Base-by-base conservation (phyloP, 2,797 vertebrate genomes). In the Odontamblyopus lacepedii region DNA sequence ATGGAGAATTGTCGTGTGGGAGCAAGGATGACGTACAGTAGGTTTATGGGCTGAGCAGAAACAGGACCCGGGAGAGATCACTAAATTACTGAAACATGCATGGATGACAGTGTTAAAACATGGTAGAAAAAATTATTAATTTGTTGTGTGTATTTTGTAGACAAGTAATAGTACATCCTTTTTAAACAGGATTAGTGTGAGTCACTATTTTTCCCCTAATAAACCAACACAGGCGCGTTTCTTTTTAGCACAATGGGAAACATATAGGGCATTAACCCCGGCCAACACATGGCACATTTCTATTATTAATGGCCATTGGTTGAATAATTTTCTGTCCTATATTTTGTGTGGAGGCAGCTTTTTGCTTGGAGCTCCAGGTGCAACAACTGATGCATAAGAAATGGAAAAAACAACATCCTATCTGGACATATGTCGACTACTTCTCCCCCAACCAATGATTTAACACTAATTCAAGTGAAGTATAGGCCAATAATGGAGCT, bases 291-390 rank as follows among this genome's bases (percentile, higher is more conserved):
- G 19, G 63, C 16, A 3, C 48, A 15, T 64, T 32, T 71, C 57
- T 32, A 65, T 78, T 41, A 19, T 65, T 66, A n/a, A 74, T 71
- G 30, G 30, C 29, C 18, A 38, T 15, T 19, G 38, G 38, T 48
- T 44, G 38, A 64, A 15, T 44, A 41, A 64, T 62, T 62, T 19
- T 44, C 63, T 26, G 38, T 11, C 63, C 62, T 41, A 44, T 64
- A 64, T 41, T 41, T 64, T 64, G 18, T 38, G 61, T 35, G 8
- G 32, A 19, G 38, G 32, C 61, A 38, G 61, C 61, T 63, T 63
- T 63, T 38, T 64, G 35, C 38, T 16, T n/a, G 18, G 48, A 27
- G 23, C 63, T 66, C 41, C 65, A 67, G 65, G 48, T 53, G 65
- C 50, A 32, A 55, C 65, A 53, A 16, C 65, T 67, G 27, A 67